Conservation (phyloP, 2,113 vertebrate species). For the Anolis sagrei region DNA sequence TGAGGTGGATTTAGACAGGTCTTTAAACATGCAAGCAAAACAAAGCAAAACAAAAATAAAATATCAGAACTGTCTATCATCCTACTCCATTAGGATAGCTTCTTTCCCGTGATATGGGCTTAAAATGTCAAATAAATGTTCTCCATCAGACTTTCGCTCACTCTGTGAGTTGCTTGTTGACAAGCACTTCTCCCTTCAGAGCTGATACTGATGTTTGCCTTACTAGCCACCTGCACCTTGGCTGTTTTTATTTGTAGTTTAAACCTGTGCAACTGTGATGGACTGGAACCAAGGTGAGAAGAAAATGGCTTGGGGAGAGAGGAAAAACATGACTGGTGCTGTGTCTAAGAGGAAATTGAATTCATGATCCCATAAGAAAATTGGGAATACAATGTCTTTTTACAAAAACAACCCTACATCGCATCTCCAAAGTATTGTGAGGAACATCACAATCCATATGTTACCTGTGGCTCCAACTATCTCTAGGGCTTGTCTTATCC, state of each 20-base stretch:
- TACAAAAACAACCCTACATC: neutral
- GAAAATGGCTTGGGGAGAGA: too few relatives aligned
- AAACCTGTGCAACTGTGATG: neutral
- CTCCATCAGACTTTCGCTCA: neutral
- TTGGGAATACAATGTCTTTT: neutral
- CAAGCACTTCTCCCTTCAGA: conserved; percentile 13
- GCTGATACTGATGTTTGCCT: neutral
- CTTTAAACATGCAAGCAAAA: neutral
- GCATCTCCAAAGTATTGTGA: neutral
- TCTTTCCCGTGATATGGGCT: neutral
- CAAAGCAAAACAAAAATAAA: neutral
- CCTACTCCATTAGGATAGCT: neutral
- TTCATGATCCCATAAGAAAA: neutral
- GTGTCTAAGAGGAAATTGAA: neutral
- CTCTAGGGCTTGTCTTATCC: neutral
- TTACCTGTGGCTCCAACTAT: neutral
- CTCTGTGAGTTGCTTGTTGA: neutral
- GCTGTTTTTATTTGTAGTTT: neutral
- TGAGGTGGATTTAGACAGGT: neutral
- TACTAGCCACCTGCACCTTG: neutral
- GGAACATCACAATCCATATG: neutral
- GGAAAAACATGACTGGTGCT: neutral
- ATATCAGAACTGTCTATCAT: neutral
- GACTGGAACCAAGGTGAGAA: neutral
- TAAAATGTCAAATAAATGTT: neutral